Conservation (phyloP, 2,888 invertebrate genomes). For the Perithous albicinctus region DNA sequence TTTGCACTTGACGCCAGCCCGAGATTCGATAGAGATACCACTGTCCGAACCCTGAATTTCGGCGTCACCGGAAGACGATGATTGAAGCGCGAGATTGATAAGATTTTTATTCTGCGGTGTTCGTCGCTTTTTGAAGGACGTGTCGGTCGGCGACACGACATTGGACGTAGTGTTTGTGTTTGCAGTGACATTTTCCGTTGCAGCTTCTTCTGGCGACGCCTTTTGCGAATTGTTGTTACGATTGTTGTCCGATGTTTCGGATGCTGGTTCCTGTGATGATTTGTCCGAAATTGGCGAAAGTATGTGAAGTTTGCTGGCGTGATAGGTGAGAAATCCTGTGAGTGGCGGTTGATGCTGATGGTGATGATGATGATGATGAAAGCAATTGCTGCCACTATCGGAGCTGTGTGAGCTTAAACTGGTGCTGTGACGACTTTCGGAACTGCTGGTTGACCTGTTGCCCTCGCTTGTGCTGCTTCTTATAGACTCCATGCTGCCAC, state of each 20-base stretch:
- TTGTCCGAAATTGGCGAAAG: slow-evolving; percentile 96
- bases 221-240: slow-evolving; percentile 92
- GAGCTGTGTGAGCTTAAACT: slow-evolving; percentile 95
- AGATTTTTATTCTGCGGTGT: slow-evolving; percentile 92
- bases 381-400: slow-evolving; percentile 89
- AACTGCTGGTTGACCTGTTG: slow-evolving; percentile 93
- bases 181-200: slow-evolving; percentile 81
- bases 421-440: slow-evolving; percentile 93
- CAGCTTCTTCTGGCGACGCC: slow-evolving; percentile 90
- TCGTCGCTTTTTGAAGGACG: slow-evolving; percentile 86
- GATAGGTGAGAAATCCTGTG: slow-evolving; percentile 89
- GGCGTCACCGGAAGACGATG: slow-evolving; percentile 88
- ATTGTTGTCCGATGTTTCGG: slow-evolving; percentile 93
- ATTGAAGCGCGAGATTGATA: slow-evolving; percentile 88
- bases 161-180: slow-evolving; percentile 72
- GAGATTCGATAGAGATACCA: slow-evolving; percentile 94
- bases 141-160: slow-evolving; percentile 79
- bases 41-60: slow-evolving; percentile 95
- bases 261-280: slow-evolving; percentile 94
- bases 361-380: slow-evolving; percentile 86
- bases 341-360: slow-evolving; percentile 86
- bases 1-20: slow-evolving; percentile 91
- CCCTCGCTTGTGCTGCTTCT: slow-evolving; percentile 95
- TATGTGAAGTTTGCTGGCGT: slow-evolving; percentile 92
- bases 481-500: slow-evolving; percentile 94